Percentiles rank a stretch among this genome's conserved stretches.
Conservation (phyloP, 2,888 invertebrate genomes). For the Drosophila anomelani region DNA sequence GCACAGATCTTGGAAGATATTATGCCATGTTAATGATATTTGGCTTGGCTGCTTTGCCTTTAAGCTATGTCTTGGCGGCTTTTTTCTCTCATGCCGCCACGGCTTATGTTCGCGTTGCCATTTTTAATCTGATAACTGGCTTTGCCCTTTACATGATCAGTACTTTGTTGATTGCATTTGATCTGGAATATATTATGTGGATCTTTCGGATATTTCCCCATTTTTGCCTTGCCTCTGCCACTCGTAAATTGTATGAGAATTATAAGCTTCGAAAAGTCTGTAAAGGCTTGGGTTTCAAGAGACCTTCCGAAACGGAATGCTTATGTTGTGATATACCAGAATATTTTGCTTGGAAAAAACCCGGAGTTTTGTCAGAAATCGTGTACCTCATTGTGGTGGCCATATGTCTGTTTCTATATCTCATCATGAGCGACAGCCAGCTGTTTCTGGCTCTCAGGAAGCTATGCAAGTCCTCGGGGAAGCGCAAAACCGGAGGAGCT, state of each 20-base stretch:
- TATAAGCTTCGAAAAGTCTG: no score
- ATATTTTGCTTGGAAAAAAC: slow-evolving; percentile 88
- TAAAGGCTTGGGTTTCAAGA: no score
- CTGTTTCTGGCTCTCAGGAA: background rate
- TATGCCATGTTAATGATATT: slow-evolving; percentile 86
- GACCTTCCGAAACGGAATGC: no score
- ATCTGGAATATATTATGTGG: slow-evolving; percentile 86
- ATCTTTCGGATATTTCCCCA: slow-evolving; percentile 89
- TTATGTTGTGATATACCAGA: slow-evolving; percentile 72
- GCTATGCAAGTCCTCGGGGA: background rate
- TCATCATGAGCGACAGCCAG: slow-evolving; percentile 85
- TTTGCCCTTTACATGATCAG: slow-evolving; percentile 22
- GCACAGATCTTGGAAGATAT: slow-evolving; percentile 50
- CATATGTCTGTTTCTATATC: slow-evolving; percentile 86
- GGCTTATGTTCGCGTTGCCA: slow-evolving; percentile 86
- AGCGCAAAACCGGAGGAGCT: background rate
- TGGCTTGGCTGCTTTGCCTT: slow-evolving; percentile 89
- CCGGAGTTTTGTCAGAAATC: slow-evolving; percentile 89
- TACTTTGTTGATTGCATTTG: background rate
- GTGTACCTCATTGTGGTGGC: slow-evolving; percentile 86
- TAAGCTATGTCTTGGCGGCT: slow-evolving; percentile 88
- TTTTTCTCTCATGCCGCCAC: slow-evolving; percentile 88
- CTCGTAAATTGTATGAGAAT: slow-evolving; percentile 68
- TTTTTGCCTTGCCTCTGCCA: slow-evolving; percentile 86
- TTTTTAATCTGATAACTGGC: slow-evolving; percentile 18